A percentile compares a stretch with the other conserved stretches of the same genome.
Evolutionary conservation across 2,113 vertebrate genomes (phyloP).

Genomic region (Phalacrocorax pelagicus): DNA sequence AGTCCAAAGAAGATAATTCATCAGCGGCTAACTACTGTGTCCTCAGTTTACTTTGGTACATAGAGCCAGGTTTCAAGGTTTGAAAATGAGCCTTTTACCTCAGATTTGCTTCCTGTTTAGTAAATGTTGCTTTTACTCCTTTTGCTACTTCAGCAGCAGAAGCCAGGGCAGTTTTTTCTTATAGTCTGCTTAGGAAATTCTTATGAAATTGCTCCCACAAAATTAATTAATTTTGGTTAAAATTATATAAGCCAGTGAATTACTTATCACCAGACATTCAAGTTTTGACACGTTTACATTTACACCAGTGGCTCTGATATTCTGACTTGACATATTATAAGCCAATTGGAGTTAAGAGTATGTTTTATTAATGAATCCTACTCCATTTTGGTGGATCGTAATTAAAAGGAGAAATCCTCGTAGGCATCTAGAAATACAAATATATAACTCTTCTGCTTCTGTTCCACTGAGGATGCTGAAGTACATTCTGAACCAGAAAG

Average conservation of each 20-base stretch:
- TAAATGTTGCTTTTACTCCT: neutral
- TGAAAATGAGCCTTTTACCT: neutral
- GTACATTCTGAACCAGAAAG: neutral
- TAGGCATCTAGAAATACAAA: neutral
- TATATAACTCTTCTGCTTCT: neutral
- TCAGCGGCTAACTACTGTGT: accelerated
- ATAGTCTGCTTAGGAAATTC: neutral
- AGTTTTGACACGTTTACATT: neutral
- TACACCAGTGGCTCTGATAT: neutral
- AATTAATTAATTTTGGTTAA: neutral
- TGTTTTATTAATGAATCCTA: neutral
- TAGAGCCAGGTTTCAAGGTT: neutral
- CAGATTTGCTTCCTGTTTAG: neutral
- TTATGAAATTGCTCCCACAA: neutral
- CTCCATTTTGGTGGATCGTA: neutral
- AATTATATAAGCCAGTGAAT: neutral
- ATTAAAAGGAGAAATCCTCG: neutral
- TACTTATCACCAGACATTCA: neutral
- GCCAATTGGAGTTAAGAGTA: neutral
- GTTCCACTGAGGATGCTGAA: neutral
- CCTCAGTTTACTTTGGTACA: neutral
- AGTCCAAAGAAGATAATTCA: neutral
- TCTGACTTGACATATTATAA: neutral
- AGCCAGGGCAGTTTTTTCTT: neutral
- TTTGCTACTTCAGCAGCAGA: neutral